phyloP scores from a whole-genome alignment of 2,888 invertebrate species.

The Plusia festucae region DNA sequence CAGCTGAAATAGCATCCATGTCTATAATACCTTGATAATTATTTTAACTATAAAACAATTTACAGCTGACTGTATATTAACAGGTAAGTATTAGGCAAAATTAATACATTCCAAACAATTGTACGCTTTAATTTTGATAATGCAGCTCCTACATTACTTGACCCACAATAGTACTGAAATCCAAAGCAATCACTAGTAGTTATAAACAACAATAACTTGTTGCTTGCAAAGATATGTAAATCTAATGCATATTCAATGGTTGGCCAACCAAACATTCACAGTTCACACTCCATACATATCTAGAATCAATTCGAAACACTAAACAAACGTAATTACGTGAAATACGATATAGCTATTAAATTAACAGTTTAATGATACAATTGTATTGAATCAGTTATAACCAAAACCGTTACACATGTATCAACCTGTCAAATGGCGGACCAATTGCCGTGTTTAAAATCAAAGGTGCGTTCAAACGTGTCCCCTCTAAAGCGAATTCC shows the following conservation, averaged over 20 bases:
- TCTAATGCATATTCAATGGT: constrained; percentile 28
- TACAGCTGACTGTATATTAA: no score
- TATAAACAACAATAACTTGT: constrained; percentile 38
- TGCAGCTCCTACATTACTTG: neutral
- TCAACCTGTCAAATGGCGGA: constrained; percentile 83
- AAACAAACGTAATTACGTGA: constrained; percentile 63
- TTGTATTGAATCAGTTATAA: constrained; percentile 68
- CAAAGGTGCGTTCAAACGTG: constrained; percentile 76
- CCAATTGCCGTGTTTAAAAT: constrained; percentile 83
- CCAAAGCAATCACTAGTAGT: constrained; percentile 23
- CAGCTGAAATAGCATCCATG: neutral
- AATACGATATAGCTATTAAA: constrained; percentile 62
- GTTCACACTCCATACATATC: constrained; percentile 13
- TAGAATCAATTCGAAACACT: constrained; percentile 53
- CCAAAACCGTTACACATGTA: constrained; percentile 71
- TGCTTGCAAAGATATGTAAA: constrained; percentile 38
- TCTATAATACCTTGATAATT: neutral
- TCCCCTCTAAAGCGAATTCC: constrained; percentile 82
- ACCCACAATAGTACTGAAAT: constrained; percentile 15
- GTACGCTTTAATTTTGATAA: neutral
- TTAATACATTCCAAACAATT: constrained; percentile 5
- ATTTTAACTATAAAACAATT: neutral
- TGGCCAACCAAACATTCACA: constrained; percentile 21
- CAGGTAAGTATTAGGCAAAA: neutral
- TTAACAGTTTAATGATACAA: constrained; percentile 63